phyloP scores from a whole-genome alignment of 2,113 vertebrate genomes.

The rabbit (Oryctolagus cuniculus) region DNA sequence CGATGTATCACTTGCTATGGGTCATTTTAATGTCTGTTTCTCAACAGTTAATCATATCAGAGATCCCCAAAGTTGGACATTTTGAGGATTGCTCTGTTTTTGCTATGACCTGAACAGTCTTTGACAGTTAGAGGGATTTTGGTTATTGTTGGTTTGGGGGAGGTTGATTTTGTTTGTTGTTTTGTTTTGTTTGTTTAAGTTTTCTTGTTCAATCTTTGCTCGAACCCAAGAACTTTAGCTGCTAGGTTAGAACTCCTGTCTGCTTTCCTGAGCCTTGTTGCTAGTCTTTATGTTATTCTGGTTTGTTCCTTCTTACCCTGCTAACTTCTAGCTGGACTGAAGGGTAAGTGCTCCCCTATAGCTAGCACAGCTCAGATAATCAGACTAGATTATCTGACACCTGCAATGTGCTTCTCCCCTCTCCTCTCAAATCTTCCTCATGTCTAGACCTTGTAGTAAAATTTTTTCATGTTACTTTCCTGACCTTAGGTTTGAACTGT shows the following conservation, averaged over 20 bases:
- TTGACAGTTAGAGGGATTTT: slow-evolving; percentile 79
- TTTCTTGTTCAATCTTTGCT: slow-evolving; percentile 98
- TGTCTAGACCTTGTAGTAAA: slow-evolving; percentile 98
- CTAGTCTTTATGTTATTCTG: slow-evolving; percentile 99
- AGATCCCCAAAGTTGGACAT: slow-evolving; percentile 80
- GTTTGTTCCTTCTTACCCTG: slow-evolving; percentile 99
- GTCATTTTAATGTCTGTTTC: slow-evolving; percentile 86
- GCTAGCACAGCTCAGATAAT: slow-evolving; percentile 99
- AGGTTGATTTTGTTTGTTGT: slow-evolving; percentile 81
- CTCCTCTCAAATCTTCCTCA: slow-evolving; percentile 94
- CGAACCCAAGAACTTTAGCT: slow-evolving; percentile 98
- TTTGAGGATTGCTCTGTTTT: slow-evolving; percentile 86
- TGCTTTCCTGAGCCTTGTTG: slow-evolving; percentile 99
- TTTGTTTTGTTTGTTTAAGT: slow-evolving; percentile 87
- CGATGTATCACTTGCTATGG: slow-evolving; percentile 82
- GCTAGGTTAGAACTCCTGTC: slow-evolving; percentile 99
- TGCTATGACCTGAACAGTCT: slow-evolving; percentile 79
- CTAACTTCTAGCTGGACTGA: slow-evolving; percentile 99
- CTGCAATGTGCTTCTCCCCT: slow-evolving; percentile 95
- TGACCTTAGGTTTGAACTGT: slow-evolving; percentile 94
- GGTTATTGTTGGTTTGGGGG: slow-evolving; percentile 73
- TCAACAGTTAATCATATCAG: slow-evolving; percentile 84
- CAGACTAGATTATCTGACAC: slow-evolving; percentile 99
- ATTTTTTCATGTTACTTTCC: slow-evolving; percentile 93
- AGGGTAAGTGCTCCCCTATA: slow-evolving; percentile 99